phyloP scores from a whole-genome alignment of 2,888 invertebrate species.

The Caenorhabditis sp. region DNA sequence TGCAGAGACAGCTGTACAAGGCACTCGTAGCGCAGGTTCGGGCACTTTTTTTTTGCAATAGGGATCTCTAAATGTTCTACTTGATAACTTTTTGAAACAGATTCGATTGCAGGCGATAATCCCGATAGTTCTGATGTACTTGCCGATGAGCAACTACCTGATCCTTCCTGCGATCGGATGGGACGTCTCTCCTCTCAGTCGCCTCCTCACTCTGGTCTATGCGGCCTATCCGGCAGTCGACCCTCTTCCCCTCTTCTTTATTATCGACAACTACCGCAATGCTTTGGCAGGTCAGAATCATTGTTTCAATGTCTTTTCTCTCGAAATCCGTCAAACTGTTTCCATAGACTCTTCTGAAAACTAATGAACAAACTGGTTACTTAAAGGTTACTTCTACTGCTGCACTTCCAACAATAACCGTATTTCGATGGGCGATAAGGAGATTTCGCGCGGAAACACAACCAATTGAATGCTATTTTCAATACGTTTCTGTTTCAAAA shows the following conservation, averaged over 20 bases:
- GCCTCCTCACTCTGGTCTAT: conserved; percentile 22
- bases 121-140: conserved; percentile 27
- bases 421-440: conserved; percentile 12
- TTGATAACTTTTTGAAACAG: too few species aligned
- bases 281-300: not conserved
- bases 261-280: conserved; percentile 39
- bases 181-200: conserved; percentile 16
- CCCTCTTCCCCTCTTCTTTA: conserved; percentile 39
- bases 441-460: conserved; percentile 21
- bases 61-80: too few species aligned
- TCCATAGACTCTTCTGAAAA: not conserved
- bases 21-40: conserved; percentile 48
- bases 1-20: conserved; percentile 38
- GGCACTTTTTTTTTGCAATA: too few species aligned
- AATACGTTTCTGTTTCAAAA: too few species aligned
- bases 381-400: conserved; percentile 28
- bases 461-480: conserved; percentile 11
- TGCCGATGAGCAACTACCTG: conserved; percentile 23
- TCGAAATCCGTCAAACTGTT: too few species aligned
- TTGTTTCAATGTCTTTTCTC: too few species aligned
- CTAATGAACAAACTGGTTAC: not conserved
- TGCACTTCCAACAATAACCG: conserved; percentile 21
- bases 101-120: conserved; percentile 37
- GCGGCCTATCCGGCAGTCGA: conserved; percentile 49
- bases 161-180: conserved; percentile 30